phyloP scores from a whole-genome alignment of 2,797 vertebrate genomes.

The Coilia nasus region DNA sequence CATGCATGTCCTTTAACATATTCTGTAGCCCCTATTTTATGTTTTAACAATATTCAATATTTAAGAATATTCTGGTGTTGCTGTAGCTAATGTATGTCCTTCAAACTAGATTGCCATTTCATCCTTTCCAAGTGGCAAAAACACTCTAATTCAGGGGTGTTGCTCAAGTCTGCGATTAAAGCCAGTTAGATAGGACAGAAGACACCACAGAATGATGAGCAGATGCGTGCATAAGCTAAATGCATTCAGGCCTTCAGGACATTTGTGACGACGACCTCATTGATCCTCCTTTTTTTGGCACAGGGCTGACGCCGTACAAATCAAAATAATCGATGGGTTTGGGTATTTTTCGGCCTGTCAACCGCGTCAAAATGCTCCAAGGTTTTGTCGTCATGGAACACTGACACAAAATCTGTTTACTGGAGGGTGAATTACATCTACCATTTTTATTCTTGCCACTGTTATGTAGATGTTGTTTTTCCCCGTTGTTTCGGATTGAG shows the following conservation, averaged over 20 bases:
- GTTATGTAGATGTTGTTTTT: neutral
- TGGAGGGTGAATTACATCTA: neutral
- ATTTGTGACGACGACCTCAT: neutral
- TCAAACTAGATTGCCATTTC: neutral
- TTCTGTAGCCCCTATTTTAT: no score
- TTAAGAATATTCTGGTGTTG: neutral
- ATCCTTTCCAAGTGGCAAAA: neutral
- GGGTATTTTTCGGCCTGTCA: slow-evolving; percentile 49
- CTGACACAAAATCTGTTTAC: slow-evolving; percentile 3
- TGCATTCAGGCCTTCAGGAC: neutral
- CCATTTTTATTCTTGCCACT: neutral
- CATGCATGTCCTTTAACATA: neutral
- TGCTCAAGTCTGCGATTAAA: neutral
- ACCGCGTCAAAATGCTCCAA: slow-evolving; percentile 66
- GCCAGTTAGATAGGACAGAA: neutral
- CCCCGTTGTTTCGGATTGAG: neutral
- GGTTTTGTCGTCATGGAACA: neutral
- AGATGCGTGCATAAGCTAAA: slow-evolving; percentile 1
- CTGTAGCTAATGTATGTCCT: neutral
- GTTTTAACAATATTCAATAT: no score
- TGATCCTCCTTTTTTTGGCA: neutral
- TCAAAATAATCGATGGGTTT: slow-evolving; percentile 14
- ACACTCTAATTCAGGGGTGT: no score
- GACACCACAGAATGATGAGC: neutral
- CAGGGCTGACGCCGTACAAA: neutral